Percentiles rank a stretch among this genome's conserved stretches.
Evolutionary conservation across 2,113 vertebrate species (phyloP).

Genomic region (Hydrochoerus hydrochaeris): DNA sequence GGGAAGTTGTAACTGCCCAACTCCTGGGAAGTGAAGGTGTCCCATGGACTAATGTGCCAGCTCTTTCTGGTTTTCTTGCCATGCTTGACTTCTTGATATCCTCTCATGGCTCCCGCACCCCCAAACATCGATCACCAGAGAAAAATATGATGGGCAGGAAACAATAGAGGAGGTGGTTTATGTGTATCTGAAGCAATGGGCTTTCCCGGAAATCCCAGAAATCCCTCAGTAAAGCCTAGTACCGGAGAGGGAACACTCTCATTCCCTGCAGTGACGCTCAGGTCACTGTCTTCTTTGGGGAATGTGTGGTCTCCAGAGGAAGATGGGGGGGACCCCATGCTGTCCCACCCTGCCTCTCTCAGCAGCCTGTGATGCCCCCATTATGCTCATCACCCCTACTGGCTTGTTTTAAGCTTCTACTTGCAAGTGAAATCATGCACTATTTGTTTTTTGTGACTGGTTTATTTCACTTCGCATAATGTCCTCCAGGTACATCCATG

Average conservation of each 20-base stretch:
- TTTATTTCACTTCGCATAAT: not conserved
- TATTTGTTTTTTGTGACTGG: not conserved
- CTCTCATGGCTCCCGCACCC: not conserved
- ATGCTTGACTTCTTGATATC: not conserved
- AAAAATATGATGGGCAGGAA: not conserved
- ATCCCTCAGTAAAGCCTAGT: not conserved
- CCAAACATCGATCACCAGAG: not conserved
- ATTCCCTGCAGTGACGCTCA: not conserved
- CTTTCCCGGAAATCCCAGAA: not conserved
- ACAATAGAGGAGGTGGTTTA: not conserved
- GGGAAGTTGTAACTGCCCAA: not conserved
- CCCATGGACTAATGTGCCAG: rapidly evolving
- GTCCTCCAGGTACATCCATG: not conserved
- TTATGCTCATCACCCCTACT: no score
- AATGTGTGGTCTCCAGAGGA: not conserved
- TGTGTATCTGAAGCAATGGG: not conserved
- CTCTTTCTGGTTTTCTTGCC: no score
- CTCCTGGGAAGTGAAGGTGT: not conserved
- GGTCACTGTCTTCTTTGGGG: not conserved
- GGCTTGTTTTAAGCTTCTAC: not conserved
- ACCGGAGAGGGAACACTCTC: no score
- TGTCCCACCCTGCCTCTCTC: no score
- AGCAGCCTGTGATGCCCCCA: not conserved
- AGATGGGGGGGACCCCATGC: not conserved
- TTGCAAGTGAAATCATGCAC: not conserved